Conservation (phyloP, 2,888 invertebrate species). For the Hypselothyrea guttata region DNA sequence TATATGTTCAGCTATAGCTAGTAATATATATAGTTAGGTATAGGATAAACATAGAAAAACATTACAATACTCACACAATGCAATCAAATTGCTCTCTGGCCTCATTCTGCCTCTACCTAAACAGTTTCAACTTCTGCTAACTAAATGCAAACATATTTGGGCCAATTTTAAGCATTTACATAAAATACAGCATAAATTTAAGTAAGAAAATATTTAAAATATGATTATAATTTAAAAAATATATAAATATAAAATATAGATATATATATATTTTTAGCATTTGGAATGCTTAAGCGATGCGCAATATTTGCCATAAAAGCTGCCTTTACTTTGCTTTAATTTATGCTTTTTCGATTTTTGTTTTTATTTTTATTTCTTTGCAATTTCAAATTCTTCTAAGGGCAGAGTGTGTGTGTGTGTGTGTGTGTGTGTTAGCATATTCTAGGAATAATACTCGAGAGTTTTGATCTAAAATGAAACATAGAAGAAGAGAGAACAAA, state of each 20-base stretch:
- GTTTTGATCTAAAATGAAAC: constrained; percentile 81
- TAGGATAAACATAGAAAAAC: constrained; percentile 13
- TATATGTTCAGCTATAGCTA: no score
- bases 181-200: background rate
- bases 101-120: constrained; percentile 64
- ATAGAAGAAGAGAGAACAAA: constrained; percentile 49
- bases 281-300: no score
- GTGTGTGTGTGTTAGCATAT: constrained; percentile 39
- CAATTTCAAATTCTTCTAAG: no score
- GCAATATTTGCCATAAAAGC: no score
- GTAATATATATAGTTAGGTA: background rate
- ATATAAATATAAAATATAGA: background rate
- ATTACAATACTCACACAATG: constrained; percentile 72
- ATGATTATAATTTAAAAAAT: background rate
- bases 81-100: constrained; percentile 51
- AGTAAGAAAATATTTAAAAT: background rate
- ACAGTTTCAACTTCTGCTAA: background rate
- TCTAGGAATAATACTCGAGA: constrained; percentile 75
- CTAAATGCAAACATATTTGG: no score
- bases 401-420: constrained; percentile 25
- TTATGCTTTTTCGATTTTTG: no score
- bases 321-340: no score
- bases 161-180: no score
- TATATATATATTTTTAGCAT: no score
- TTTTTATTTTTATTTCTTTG: no score